Base-by-base conservation (phyloP, 2,888 invertebrate species). In the Cosmia pyralina region DNA sequence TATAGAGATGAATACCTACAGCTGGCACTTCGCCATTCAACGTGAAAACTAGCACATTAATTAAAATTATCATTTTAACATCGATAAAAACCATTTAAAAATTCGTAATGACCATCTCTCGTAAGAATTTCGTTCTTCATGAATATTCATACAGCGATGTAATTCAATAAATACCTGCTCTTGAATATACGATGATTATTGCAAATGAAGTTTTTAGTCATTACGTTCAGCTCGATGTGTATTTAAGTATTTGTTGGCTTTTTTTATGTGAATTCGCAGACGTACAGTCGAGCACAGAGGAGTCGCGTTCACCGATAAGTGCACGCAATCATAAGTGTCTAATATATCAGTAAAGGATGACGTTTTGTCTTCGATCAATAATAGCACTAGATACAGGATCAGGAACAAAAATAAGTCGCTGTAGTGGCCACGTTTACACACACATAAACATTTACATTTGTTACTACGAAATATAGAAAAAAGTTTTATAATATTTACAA, bases 111-210 rank as follows among this genome's bases (percentile, higher is more conserved):
- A 81, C 48, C 62, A 75, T 83, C 81, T 83, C 81, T 71, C 73
- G 79, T 81, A 79, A 82, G 84, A 83, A 89, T 88, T 87, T 81
- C 34, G 82, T 77, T 69, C 70, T 76, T 82, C 77, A 89, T 90
- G 88, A 88, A 90, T 90, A 90, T 90, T 87, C 88, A 90, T 87
- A 79, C 58, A 48, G 52, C 48, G 50, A 75, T 65, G 78, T 77
- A 72, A 82, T 77, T 71, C 74, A 81, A 75, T 77, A 75, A 81
- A 82, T 75, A 71, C 59, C 55, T 48, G 63, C 65, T 80, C 71
- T 69, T 75, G 63, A 69, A 73, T 75, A 75, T 72, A 58, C 66
- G 64, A 79, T 82, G 68, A 76, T 79, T 79, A 77, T 80, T 75
- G 75, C 69, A 75, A 85, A 78, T 81, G 72, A 77, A 63, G 73